phyloP scores from a whole-genome alignment of 2,113 vertebrate species.

The Paracanthobrama guichenoti region DNA sequence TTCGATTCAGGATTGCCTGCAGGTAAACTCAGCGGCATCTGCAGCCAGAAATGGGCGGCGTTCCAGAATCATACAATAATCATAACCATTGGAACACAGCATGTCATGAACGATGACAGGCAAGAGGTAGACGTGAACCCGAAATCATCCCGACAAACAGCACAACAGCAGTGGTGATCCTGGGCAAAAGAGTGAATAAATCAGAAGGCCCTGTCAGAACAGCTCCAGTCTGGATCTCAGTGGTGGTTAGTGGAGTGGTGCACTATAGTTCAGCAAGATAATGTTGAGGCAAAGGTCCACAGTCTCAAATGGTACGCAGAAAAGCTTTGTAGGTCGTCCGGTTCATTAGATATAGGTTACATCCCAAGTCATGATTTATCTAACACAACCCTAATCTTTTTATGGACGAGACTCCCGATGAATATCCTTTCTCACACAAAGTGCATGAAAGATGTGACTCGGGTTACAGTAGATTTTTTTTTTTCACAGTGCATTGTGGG shows the following conservation, averaged over 20 bases:
- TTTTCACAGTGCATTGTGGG: not conserved
- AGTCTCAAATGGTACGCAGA: not conserved
- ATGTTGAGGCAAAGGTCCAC: not conserved
- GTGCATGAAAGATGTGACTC: not conserved
- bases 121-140: conserved; percentile 51
- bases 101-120: conserved; percentile 65
- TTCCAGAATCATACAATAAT: conserved; percentile 69
- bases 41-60: conserved; percentile 64
- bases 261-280: not conserved
- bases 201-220: conserved; percentile 45
- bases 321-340: not conserved
- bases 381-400: not conserved
- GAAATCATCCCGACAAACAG: conserved; percentile 58
- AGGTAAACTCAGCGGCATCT: conserved; percentile 67
- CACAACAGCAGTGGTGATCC: conserved; percentile 40
- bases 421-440: not conserved
- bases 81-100: conserved; percentile 64
- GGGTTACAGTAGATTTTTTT: not conserved
- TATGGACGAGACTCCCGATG: not conserved
- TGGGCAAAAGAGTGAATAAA: conserved; percentile 52
- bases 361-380: not conserved
- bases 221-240: conserved; percentile 31
- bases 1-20: conserved; percentile 70
- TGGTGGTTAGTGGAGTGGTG: not conserved
- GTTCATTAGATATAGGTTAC: conserved; percentile 2